These are phyloP conservation scores for Steinernema hermaphroditum DNA, from an alignment of 2,888 invertebrate genomes.

Conservation along the genomic window DNA sequence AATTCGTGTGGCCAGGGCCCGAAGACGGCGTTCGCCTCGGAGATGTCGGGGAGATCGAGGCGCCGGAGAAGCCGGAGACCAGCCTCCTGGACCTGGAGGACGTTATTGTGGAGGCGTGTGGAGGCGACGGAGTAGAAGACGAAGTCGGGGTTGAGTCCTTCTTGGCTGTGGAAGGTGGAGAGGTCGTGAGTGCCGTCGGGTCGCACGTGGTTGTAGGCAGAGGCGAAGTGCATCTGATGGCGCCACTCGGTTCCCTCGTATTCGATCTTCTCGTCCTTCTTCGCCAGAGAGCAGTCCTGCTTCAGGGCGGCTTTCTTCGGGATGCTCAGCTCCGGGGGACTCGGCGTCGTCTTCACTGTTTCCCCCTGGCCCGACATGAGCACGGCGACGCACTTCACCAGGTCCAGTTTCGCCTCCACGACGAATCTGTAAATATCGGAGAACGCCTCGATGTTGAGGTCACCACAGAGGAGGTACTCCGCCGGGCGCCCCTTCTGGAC, in stretches of 20 bases:
- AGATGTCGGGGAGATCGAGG: slow-evolving; percentile 36
- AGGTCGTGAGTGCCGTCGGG: slow-evolving; percentile 37
- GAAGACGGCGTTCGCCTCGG: slow-evolving; percentile 37
- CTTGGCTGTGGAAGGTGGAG: slow-evolving; percentile 51
- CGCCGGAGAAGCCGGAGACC: slow-evolving; percentile 34
- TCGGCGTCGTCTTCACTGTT: not conserved
- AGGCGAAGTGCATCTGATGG: slow-evolving; percentile 39
- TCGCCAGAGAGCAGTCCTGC: not conserved
- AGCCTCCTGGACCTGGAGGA: slow-evolving; percentile 31
- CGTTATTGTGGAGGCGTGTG: not conserved
- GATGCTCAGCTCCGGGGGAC: not conserved
- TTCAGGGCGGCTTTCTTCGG: not conserved
- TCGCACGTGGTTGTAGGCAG: slow-evolving; percentile 41
- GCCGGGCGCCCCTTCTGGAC: slow-evolving; percentile 22
- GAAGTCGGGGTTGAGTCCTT: slow-evolving; percentile 54
- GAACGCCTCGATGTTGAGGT: slow-evolving; percentile 82
- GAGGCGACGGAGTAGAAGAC: slow-evolving; percentile 49
- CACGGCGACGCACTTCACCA: not conserved
- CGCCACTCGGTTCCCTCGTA: not conserved
- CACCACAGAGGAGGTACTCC: slow-evolving; percentile 86
- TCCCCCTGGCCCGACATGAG: slow-evolving; percentile 31
- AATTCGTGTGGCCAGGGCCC: slow-evolving; percentile 43
- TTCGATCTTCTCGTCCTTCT: not conserved
- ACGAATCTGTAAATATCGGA: slow-evolving; percentile 77
- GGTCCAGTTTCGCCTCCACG: slow-evolving; percentile 70